Conservation (phyloP, 2,888 invertebrate genomes). For the Eledona agricola region DNA sequence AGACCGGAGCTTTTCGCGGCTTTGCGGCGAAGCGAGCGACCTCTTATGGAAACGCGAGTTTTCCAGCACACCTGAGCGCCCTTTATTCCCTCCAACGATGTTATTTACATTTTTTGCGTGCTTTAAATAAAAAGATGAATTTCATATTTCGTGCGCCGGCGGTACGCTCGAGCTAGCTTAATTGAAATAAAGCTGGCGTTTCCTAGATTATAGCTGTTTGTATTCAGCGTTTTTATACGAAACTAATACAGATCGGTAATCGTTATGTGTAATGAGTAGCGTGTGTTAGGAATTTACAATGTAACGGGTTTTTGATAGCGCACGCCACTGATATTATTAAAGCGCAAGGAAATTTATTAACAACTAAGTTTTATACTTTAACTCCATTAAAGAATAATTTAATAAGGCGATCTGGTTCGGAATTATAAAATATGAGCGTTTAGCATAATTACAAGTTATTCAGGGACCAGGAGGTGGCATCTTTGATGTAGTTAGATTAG, state of each 20-base stretch:
- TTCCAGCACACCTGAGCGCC: slow-evolving; percentile 16
- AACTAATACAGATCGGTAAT: slow-evolving; percentile 12
- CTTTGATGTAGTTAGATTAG: no score
- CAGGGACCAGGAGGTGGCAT: no score
- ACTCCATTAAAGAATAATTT: slow-evolving; percentile 1
- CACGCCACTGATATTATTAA: slow-evolving; percentile 3
- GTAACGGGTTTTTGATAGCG: slow-evolving; percentile 10
- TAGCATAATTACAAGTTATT: no score
- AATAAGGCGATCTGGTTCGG: slow-evolving; percentile 1
- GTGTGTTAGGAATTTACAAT: slow-evolving; percentile 1
- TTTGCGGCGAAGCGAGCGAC: slow-evolving; percentile 46
- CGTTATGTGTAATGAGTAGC: slow-evolving; percentile 1
- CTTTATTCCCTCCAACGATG: slow-evolving; percentile 21
- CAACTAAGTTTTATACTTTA: background rate
- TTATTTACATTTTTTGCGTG: slow-evolving; percentile 2
- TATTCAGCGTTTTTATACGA: no score
- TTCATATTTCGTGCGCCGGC: no score
- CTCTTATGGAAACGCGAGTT: slow-evolving; percentile 38
- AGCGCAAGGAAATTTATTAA: no score
- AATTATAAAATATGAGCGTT: slow-evolving; percentile 7
- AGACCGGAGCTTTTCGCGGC: slow-evolving; percentile 46
- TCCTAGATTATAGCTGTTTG: no score
- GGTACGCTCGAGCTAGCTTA: background rate
- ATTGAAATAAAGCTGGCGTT: background rate
- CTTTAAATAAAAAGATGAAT: no score